phyloP scores from a whole-genome alignment of 2,888 invertebrate genomes.

The Ernsta delagoae region DNA sequence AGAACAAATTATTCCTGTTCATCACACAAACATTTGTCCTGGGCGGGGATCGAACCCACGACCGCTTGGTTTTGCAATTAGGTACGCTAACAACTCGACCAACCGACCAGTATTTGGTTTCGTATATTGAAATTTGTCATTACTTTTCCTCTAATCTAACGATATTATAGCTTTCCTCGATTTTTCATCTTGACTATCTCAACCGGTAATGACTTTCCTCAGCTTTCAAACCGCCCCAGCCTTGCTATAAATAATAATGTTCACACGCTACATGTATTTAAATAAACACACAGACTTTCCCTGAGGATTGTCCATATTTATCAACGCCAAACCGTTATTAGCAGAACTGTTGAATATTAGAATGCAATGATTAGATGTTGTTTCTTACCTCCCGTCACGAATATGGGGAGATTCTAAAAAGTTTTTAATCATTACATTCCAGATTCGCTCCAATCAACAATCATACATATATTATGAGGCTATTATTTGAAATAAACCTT shows the following conservation, averaged over 20 bases:
- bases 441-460: no score
- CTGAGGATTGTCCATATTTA: conserved; percentile 23
- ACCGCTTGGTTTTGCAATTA: no score
- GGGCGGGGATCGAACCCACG: no score
- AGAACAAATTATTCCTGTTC: no score
- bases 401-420: no score
- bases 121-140: not conserved
- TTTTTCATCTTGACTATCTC: not conserved
- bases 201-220: conserved; percentile 61
- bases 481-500: no score
- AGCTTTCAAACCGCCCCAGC: conserved; percentile 57
- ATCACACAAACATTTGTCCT: no score
- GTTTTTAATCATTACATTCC: no score
- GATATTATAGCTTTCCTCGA: not conserved
- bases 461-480: no score
- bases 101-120: no score
- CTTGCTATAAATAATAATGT: conserved; percentile 68
- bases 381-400: no score
- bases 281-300: conserved; percentile 68
- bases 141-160: not conserved
- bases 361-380: not conserved
- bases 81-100: no score
- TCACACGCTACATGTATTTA: conserved; percentile 61
- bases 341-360: not conserved
- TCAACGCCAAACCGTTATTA: not conserved